phyloP scores from a whole-genome alignment of 2,797 vertebrate species.

The Corythornis leucogaster region DNA sequence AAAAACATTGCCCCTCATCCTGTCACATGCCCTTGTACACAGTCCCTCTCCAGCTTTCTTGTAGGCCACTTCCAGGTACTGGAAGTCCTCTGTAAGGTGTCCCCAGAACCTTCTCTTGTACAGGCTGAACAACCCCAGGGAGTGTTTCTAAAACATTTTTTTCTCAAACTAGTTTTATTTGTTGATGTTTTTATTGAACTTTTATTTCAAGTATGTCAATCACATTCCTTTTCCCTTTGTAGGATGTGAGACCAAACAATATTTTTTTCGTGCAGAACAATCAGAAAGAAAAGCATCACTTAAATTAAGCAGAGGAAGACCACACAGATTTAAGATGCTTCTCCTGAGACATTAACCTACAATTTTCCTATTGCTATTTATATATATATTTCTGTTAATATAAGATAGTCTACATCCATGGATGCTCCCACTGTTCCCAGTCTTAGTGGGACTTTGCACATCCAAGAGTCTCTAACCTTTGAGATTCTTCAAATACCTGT shows the following conservation, averaged over 20 bases:
- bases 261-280: background rate
- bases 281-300: background rate
- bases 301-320: background rate
- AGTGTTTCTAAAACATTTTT: background rate
- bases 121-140: no score
- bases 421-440: background rate
- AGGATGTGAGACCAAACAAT: background rate
- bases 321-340: background rate
- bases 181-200: background rate
- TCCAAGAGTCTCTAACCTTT: background rate
- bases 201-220: background rate
- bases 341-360: background rate
- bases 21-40: no score
- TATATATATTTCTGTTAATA: background rate
- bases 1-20: no score
- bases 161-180: rapidly evolving
- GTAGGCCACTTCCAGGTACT: no score
- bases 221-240: background rate
- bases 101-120: no score
- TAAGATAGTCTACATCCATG: background rate
- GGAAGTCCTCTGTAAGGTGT: no score
- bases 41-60: no score
- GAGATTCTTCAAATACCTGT: background rate
- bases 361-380: background rate
- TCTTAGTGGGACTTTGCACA: background rate